Conservation (phyloP, 2,888 invertebrate genomes). For the Eretmocerus hayati region DNA sequence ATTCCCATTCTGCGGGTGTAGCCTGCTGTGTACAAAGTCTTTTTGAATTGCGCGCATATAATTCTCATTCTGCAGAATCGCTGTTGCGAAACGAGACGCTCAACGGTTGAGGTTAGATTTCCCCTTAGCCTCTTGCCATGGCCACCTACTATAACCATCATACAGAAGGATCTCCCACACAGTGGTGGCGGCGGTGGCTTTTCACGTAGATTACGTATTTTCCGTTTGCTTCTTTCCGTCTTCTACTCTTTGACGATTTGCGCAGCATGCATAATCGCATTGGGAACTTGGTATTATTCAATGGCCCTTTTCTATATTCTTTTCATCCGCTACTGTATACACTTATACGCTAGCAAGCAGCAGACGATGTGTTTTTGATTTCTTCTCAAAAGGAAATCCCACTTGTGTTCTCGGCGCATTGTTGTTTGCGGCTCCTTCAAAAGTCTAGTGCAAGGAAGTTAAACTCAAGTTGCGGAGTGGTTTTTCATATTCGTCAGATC, state of each 20-base stretch:
- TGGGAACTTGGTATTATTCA: background rate
- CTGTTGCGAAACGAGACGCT: constrained; percentile 12
- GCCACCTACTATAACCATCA: too few relatives aligned
- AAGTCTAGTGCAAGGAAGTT: too few relatives aligned
- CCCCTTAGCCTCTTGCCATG: background rate
- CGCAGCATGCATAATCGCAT: constrained; percentile 12
- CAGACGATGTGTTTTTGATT: background rate
- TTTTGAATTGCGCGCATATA: constrained; percentile 1
- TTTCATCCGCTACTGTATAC: background rate
- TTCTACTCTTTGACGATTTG: constrained; percentile 6
- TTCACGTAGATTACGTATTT: constrained; percentile 8
- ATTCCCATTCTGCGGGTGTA: constrained; percentile 7
- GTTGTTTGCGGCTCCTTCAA: too few relatives aligned
- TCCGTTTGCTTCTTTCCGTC: background rate
- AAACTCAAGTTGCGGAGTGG: too few relatives aligned
- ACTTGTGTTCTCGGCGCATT: constrained; percentile 5
- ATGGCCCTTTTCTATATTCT: background rate
- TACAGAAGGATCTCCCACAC: background rate
- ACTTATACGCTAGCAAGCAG: background rate
- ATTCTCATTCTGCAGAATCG: constrained; percentile 10
- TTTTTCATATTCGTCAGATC: too few relatives aligned
- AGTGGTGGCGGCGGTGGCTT: background rate
- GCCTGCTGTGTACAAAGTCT: background rate
- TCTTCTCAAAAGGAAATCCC: background rate
- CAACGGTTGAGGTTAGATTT: background rate